Percentiles rank a stretch among this genome's conserved stretches.
Evolutionary conservation across 1,140 invertebrate species (phyloP).

Genomic region (Oreohelix idahoensis): DNA sequence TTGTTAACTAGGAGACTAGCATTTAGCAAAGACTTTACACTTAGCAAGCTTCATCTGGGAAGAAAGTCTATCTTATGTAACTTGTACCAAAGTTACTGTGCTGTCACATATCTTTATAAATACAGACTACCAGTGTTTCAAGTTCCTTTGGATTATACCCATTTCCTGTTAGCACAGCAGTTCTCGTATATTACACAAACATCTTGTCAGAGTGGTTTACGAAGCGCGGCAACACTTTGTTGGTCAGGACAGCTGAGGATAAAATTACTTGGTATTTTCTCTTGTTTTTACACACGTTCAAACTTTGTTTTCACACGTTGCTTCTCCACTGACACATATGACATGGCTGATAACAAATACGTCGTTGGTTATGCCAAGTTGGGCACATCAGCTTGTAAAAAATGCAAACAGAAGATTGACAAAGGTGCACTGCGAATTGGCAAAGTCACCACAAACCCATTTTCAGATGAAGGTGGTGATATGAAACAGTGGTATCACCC

Average conservation of each 20-base stretch:
- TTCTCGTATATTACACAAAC: not conserved
- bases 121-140: not conserved
- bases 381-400: conserved; percentile 87
- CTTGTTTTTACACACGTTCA: not conserved
- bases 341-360: conserved; percentile 69
- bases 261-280: not conserved
- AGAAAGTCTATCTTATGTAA: not conserved
- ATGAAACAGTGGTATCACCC: conserved; percentile 91
- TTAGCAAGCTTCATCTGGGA: not conserved
- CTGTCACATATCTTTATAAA: not conserved
- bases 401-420: conserved; percentile 86
- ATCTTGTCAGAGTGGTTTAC: not conserved
- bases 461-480: conserved; percentile 81
- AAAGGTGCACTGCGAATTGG: conserved; percentile 82
- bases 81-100: not conserved
- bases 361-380: conserved; percentile 84
- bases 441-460: conserved; percentile 84
- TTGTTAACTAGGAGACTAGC: not conserved
- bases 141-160: not conserved
- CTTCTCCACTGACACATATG: not conserved
- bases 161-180: not conserved
- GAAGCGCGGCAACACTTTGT: not conserved
- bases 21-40: not conserved
- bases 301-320: not conserved
- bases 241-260: not conserved